Base-by-base conservation (phyloP, 2,888 invertebrate genomes). In the Tuta absoluta region DNA sequence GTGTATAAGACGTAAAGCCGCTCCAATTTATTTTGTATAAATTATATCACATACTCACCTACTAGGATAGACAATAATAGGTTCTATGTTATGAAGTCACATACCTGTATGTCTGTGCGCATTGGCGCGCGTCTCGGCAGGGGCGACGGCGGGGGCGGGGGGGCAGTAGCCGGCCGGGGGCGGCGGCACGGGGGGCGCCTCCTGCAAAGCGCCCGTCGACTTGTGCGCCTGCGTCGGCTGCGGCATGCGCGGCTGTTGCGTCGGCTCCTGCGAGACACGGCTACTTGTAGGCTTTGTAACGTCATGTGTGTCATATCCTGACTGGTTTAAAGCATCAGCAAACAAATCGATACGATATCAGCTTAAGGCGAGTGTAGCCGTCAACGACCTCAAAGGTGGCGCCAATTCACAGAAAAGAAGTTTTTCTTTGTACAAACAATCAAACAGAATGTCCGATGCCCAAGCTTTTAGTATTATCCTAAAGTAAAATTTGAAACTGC, bases 111-210 rank as follows among this genome's bases (percentile, higher is more conserved):
- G 38, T 59, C 74, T 68, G 37, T 73, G 64, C 45, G 56, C 10
- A 24, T n/a, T 24, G 73, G 72, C 5, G 73, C 66, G 7, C 75
- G 68, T 17, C 75, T 72, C 3, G 74, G 67, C 78, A 1, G 65
- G 49, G 73, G 72, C 5, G 73, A 66, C 4, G 76, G 67, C 19
- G 76, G 72, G 2, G 75, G 67, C 78, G 1, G 65, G 67, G 5
- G 82, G 85, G 17, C 85, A 75, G 75, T 88, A 89, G 65, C 80
- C 73, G n/a, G 76, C 79, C 0, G 90, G 89, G 0, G 88, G 89
- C 60, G 90, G 90, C 0, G 90, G 89, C 45, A 89, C 86, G 0
- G 90, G 90, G n/a, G 89, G 90, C 5, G 87, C 82, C 67, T 81
- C 80, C 63, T 84, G 83, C 2, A 89, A 69, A 23, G 88, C 85